phyloP scores from a whole-genome alignment of 2,113 vertebrate genomes.

The Apteryx mantelli region DNA sequence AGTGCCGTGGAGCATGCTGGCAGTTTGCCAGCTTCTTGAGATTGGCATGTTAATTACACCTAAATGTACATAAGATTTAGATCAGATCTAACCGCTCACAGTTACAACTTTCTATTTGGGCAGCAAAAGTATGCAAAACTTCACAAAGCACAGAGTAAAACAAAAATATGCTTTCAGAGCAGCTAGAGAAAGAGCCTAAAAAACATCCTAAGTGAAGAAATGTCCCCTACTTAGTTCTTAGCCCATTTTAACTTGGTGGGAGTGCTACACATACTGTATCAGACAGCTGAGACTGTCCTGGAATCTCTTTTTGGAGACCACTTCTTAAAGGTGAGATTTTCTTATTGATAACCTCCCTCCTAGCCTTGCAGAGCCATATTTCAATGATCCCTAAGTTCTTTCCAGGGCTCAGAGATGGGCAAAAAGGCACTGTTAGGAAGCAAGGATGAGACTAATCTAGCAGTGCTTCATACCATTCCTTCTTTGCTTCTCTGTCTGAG shows the following conservation, averaged over 20 bases:
- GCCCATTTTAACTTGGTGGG: neutral
- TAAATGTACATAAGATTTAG: neutral
- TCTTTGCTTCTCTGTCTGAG: neutral
- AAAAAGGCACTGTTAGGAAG: neutral
- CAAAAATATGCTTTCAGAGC: neutral
- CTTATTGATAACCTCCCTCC: neutral
- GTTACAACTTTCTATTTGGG: neutral
- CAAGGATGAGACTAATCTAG: neutral
- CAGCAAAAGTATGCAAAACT: neutral
- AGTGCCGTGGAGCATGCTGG: neutral
- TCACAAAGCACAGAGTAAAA: neutral
- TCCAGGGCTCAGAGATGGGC: neutral
- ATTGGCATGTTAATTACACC: neutral
- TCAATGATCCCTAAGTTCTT: neutral
- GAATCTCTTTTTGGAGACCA: neutral
- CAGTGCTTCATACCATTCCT: neutral
- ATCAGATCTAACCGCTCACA: neutral
- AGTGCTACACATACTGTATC: neutral
- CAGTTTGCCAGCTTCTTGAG: constrained; percentile 17
- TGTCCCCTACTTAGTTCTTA: neutral
- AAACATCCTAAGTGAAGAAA: neutral
- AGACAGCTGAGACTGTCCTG: neutral
- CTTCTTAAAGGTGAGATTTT: neutral
- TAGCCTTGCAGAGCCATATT: neutral
- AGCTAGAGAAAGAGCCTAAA: neutral